Evolutionary conservation across 1,140 invertebrate species (phyloP).

Genomic region (Lineus longissimus): DNA sequence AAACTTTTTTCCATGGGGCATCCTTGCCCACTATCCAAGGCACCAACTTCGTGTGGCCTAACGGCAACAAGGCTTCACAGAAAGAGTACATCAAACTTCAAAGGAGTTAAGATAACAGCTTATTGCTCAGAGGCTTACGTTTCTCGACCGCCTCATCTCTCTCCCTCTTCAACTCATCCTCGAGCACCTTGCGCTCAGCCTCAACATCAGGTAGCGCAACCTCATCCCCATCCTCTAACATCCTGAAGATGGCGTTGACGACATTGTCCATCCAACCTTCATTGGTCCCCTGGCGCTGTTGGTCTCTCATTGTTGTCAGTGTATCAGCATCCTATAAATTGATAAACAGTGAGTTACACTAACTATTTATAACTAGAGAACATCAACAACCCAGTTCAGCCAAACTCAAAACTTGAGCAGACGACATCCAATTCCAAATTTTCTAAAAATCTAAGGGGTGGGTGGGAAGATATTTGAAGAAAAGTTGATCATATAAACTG

Average conservation of each 20-base stretch:
- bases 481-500: too few relatives aligned
- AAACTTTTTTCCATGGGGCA: too few relatives aligned
- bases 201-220: conserved; percentile 12
- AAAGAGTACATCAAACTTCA: background rate
- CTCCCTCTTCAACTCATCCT: conserved; percentile 18
- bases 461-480: too few relatives aligned
- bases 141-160: conserved; percentile 22
- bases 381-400: background rate
- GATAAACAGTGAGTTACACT: conserved; percentile 20
- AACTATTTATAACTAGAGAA: background rate
- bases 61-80: too few relatives aligned
- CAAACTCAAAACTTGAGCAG: background rate
- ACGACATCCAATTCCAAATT: too few relatives aligned
- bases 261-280: conserved; percentile 40
- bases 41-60: too few relatives aligned
- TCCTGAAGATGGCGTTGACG: conserved; percentile 3
- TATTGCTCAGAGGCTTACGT: conserved; percentile 16
- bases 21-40: too few relatives aligned
- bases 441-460: too few relatives aligned
- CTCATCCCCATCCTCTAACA: conserved; percentile 11
- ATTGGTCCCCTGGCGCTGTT: conserved; percentile 21
- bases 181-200: conserved; percentile 15
- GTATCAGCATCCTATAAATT: conserved; percentile 23
- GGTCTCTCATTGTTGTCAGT: conserved; percentile 23
- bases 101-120: background rate